Evolutionary conservation across 23 tunicate species (phyloP), one percentile per base, ranked within the genome.

Genomic region (Styela plicata): DNA sequence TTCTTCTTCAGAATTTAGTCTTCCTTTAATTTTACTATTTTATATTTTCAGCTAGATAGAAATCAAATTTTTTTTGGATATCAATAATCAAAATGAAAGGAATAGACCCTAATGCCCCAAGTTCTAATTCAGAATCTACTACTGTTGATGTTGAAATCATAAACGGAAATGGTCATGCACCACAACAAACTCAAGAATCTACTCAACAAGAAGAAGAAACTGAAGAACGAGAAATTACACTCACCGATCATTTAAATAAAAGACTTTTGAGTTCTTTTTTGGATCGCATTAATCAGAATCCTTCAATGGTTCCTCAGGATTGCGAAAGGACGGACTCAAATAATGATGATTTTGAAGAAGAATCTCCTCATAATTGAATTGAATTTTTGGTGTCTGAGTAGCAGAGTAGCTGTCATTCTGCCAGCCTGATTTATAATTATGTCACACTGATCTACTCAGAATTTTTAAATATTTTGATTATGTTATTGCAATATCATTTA

Each of bases 201-300:
- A n/a, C n/a, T n/a, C 57, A 44, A 44, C 34, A 71, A 22, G 81
- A 76, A 26, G 2, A 35, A 22, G 17, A 27, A 10, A 26, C 35
- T 0, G 81, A 76, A 23, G 33, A 76, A 23, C 17, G 62, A 21
- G 31, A 76, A 76, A 76, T 76, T 26, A 76, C 81, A 0, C 81
- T 37, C 18, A 76, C 81, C 7, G 81, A 76, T 76, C 81, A 76
- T 76, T 28, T 76, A 1, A 76, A 76, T 57, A 76, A 76, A 76
- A 44, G 27, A 24, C 69, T 76, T 7, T 26, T 76, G 25, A 37
- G 66, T 76, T 76, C 81, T 0, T 76, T 76, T 52, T 24, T 76
- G 66, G 81, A 76, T 36, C 52, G 81, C n/a, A 76, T 76, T 23
- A 76, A 76, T 23, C 69, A 36, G 24, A 36, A 76, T 23, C 81